A percentile compares a stretch with the other conserved stretches of the same genome.
These are phyloP conservation scores for Timandra comae DNA, from an alignment of 2,888 invertebrate species.

Conservation along the genomic window DNA sequence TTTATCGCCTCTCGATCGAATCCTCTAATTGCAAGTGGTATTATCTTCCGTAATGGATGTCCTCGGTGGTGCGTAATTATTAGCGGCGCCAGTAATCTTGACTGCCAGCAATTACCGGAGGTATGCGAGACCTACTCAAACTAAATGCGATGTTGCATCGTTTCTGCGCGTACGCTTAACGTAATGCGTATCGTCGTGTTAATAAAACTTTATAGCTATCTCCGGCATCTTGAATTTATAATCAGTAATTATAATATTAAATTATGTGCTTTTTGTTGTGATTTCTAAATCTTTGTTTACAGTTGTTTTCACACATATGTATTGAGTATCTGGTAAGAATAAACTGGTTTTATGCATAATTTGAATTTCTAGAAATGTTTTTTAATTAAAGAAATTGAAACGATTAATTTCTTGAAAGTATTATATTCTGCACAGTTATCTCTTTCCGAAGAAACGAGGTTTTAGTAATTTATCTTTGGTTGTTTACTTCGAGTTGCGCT, in stretches of 20 bases:
- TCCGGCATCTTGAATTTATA: neutral
- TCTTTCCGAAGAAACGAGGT: too few relatives aligned
- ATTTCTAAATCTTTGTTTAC: neutral
- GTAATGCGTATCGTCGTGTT: too few relatives aligned
- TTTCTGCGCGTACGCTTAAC: too few relatives aligned
- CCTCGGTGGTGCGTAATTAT: conserved; percentile 61
- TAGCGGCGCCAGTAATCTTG: conserved; percentile 60
- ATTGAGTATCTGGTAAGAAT: too few relatives aligned
- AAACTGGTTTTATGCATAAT: too few relatives aligned
- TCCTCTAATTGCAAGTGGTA: conserved; percentile 49
- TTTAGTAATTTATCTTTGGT: too few relatives aligned
- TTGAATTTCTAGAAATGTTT: too few relatives aligned
- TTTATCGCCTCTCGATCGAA: conserved; percentile 45
- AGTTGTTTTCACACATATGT: neutral
- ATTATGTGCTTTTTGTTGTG: neutral
- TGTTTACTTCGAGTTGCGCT: too few relatives aligned
- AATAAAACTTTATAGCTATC: neutral
- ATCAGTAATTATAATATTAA: neutral
- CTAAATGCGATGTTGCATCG: neutral
- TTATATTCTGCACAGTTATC: too few relatives aligned
- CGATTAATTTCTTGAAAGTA: too few relatives aligned
- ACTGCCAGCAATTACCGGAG: conserved; percentile 55
- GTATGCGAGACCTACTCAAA: conserved; percentile 41
- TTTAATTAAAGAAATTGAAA: too few relatives aligned
- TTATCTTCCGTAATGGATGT: conserved; percentile 69